These are phyloP conservation scores for Misgurnus mizolepis DNA, from an alignment of 2,113 vertebrate genomes.

Conservation along the genomic window DNA sequence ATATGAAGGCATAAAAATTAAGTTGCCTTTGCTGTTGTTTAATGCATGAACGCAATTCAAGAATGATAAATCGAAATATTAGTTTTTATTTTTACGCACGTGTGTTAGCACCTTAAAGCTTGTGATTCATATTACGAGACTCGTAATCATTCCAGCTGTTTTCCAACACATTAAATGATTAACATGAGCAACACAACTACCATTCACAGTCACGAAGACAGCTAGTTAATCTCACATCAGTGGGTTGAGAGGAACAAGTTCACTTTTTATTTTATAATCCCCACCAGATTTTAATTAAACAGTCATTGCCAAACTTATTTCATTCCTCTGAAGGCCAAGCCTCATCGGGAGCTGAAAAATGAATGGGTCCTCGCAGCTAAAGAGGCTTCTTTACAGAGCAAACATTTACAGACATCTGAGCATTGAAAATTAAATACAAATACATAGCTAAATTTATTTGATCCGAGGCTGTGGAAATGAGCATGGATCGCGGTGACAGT, in stretches of 20 bases:
- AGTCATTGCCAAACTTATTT: slow-evolving; percentile 43
- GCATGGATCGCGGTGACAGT: slow-evolving; percentile 66
- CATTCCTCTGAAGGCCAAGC: slow-evolving; percentile 44
- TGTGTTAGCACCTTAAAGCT: neutral
- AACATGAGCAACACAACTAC: neutral
- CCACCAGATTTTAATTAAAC: slow-evolving; percentile 51
- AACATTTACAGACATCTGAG: slow-evolving; percentile 39
- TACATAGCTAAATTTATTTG: slow-evolving; percentile 48
- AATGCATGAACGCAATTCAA: neutral
- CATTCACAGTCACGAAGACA: slow-evolving; percentile 17
- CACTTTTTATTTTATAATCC: slow-evolving; percentile 45
- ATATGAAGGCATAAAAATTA: no score
- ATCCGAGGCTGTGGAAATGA: slow-evolving; percentile 36
- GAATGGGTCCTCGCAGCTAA: slow-evolving; percentile 20
- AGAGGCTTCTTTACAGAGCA: slow-evolving; percentile 36
- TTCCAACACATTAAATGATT: neutral
- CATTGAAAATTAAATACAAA: slow-evolving; percentile 50
- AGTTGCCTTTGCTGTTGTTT: neutral
- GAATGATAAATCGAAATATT: neutral
- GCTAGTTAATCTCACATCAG: slow-evolving; percentile 44
- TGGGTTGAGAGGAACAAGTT: slow-evolving; percentile 38
- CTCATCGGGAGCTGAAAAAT: slow-evolving; percentile 30
- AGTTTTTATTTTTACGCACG: neutral
- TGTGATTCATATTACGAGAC: neutral
- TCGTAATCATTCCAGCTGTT: neutral